A percentile compares a stretch with the other conserved stretches of the same genome.
Evolutionary conservation across 2,888 invertebrate species (phyloP).

Genomic region (Spisula solida): DNA sequence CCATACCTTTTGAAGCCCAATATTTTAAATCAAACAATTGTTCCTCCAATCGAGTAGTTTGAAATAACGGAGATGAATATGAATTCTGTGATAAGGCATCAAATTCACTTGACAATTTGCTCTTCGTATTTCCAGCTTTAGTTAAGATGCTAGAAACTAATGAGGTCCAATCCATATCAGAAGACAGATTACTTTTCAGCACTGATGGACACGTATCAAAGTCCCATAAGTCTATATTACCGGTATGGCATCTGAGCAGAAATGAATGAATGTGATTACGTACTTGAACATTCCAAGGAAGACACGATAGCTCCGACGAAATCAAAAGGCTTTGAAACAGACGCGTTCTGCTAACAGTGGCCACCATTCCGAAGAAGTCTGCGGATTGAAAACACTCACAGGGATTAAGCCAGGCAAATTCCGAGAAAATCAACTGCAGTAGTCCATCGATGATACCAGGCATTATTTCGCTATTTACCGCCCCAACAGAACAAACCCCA

Average conservation of each 20-base stretch:
- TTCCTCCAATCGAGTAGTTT: not conserved
- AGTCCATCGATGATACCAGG: not conserved
- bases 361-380: not conserved
- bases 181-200: not conserved
- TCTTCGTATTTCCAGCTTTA: no score
- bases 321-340: not conserved
- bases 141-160: no score
- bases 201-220: not conserved
- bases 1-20: not conserved
- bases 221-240: not conserved
- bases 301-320: not conserved
- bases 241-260: not conserved
- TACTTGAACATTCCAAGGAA: constrained; percentile 11
- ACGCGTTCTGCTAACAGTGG: constrained; percentile 12
- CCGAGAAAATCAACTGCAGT: not conserved
- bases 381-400: not conserved
- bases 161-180: not conserved
- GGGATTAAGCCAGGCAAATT: not conserved
- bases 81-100: not conserved
- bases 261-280: not conserved
- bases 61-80: no score
- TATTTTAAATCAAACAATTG: not conserved
- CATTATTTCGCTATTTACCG: not conserved
- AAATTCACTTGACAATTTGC: not conserved
- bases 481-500: not conserved